These are phyloP conservation scores for Varecia variegata DNA, from an alignment of 2,797 vertebrate species.

Conservation along the genomic window DNA sequence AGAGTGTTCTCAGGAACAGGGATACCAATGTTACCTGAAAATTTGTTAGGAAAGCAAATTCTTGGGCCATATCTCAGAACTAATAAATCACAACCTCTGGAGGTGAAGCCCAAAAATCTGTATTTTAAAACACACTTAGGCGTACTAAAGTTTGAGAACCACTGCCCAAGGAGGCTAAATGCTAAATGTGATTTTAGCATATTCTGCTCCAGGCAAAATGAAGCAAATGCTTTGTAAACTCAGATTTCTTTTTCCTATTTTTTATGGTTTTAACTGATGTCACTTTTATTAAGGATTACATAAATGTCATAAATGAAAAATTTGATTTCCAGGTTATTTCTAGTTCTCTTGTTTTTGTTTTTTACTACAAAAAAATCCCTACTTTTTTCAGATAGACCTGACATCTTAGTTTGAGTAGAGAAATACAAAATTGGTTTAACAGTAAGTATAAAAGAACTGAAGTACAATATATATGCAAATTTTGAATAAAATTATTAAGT, in stretches of 20 bases:
- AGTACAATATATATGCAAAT: background rate
- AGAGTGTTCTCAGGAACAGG: background rate
- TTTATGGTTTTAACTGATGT: background rate
- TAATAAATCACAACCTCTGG: background rate
- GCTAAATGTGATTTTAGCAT: background rate
- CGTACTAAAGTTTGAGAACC: background rate
- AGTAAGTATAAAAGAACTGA: background rate
- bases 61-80: background rate
- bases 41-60: background rate
- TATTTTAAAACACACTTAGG: background rate
- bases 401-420: background rate
- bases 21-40: background rate
- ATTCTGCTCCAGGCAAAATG: constrained; percentile 19
- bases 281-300: background rate
- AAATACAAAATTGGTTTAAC: background rate
- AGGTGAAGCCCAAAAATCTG: background rate
- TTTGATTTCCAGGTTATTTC: background rate
- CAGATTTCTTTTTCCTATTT: background rate
- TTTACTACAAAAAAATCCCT: background rate
- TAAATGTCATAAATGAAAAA: background rate
- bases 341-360: background rate
- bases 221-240: background rate
- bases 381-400: background rate
- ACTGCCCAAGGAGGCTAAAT: too few species aligned
- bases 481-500: background rate